Base-by-base conservation (phyloP, 1,140 invertebrate genomes). In the Dreissena rostriformis region DNA sequence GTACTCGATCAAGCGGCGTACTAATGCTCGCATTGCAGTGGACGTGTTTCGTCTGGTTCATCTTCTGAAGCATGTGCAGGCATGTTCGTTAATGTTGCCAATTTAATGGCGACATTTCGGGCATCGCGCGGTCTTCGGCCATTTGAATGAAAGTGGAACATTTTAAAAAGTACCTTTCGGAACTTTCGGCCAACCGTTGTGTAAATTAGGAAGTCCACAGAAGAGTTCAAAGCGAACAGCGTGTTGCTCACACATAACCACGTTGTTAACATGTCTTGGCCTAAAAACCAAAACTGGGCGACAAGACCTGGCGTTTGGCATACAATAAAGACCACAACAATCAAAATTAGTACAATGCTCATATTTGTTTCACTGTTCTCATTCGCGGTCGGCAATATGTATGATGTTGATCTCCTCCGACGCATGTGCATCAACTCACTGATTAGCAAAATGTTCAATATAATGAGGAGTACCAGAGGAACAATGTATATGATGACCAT, bases 131-230 rank as follows among this genome's bases (percentile, higher is more conserved):
- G 63, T 82, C 39, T 74, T 65, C 11, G 70, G 70, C 15, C 71
- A 17, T 24, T 84, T 84, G 39, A 77, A 63, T 11, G 77, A 10
- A 7, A 84, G 39, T 52, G 71, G 80, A 91, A 91, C 12, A 89
- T 82, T 24, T 88, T 89, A 12, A 90, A 66, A 22, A 92, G 80
- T 11, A 89, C 86, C 65, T 87, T 86, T 52, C 91, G 72, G 75
- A 92, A 92, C 65, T 89, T 89, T 63, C 89, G 73, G 28, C 91
- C 91, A 71, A 92, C 91, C 7, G 89, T 89, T 14, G 91, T 91
- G 83, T 92, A 92, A 57, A 92, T 91, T 22, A 92, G 88, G 74
- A 92, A 92, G 66, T 92, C 91, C 22, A 92, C 90, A 53, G 91
- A 91, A 6, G 91, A 92, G 75, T 92, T 92, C 12, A 88, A 66